Conservation (phyloP, 2,888 invertebrate species). For the Hololepta plana region DNA sequence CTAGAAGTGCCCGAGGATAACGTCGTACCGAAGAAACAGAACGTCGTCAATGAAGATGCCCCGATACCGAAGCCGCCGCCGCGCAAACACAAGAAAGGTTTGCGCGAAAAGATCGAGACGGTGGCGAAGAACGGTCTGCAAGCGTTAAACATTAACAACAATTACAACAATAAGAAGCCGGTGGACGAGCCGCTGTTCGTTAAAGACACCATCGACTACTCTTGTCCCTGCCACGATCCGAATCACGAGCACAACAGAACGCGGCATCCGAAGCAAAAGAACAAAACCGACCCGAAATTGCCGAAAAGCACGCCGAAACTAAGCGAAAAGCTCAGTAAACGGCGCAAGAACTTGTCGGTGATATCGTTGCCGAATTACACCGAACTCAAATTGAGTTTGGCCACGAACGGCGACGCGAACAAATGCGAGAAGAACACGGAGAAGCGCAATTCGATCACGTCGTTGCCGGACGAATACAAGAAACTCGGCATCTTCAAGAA, state of each 20-base stretch:
- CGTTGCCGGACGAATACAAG: conserved; percentile 17
- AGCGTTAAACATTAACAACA: conserved; percentile 15
- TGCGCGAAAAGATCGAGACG: conserved; percentile 22
- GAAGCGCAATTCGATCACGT: conserved; percentile 17
- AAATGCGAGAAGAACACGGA: conserved; percentile 13
- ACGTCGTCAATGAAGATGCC: conserved; percentile 20
- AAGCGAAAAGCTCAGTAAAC: conserved; percentile 16
- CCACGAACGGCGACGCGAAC: conserved; percentile 17
- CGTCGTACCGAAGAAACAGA: conserved; percentile 20
- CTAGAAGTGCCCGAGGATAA: conserved; percentile 27
- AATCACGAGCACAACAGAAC: conserved; percentile 15
- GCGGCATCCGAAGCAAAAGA: conserved; percentile 15
- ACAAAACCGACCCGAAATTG: conserved; percentile 6
- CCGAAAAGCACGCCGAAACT: conserved; percentile 7
- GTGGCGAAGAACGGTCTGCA: conserved; percentile 21
- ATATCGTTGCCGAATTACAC: conserved; percentile 34
- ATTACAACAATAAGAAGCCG: conserved; percentile 12
- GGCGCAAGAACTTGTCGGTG: conserved; percentile 30
- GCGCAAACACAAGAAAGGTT: conserved; percentile 21
- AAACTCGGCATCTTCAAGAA: too few relatives aligned
- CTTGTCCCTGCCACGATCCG: conserved; percentile 23
- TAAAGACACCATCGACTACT: conserved; percentile 23
- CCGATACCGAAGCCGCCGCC: conserved; percentile 25
- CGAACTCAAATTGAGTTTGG: conserved; percentile 26
- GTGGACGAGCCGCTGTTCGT: conserved; percentile 23